Evolutionary conservation across 2,888 invertebrate species (phyloP).

Genomic region (Dicranocentrus wangi): DNA sequence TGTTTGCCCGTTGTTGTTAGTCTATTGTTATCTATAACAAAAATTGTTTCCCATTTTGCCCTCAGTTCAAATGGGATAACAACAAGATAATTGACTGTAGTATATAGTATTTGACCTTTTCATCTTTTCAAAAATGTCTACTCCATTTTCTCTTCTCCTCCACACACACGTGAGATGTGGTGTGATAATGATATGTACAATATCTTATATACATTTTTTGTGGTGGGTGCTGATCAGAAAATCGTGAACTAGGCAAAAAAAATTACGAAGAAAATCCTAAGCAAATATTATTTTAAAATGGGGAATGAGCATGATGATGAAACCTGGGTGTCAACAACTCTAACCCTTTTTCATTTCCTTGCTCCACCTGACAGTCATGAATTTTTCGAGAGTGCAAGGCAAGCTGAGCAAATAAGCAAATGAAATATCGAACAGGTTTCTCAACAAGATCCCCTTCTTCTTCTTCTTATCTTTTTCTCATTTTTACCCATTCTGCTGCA

Average conservation of each 20-base stretch:
- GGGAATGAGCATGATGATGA: background rate
- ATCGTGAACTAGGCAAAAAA: conserved; percentile 24
- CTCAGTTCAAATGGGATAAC: conserved; percentile 23
- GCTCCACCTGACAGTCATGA: conserved; percentile 37
- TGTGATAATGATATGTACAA: too few relatives aligned
- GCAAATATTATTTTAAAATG: background rate
- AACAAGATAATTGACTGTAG: conserved; percentile 9
- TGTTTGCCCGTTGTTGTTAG: too few relatives aligned
- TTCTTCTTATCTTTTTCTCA: conserved; percentile 27
- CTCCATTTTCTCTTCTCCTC: too few relatives aligned
- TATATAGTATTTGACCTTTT: conserved; percentile 39
- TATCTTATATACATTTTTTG: conserved; percentile 1
- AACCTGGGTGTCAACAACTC: conserved; percentile 30
- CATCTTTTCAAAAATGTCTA: too few relatives aligned
- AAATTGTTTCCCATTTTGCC: too few relatives aligned
- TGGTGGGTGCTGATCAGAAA: conserved; percentile 8
- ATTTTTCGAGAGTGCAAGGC: conserved; percentile 15
- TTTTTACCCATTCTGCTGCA: background rate
- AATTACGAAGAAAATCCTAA: background rate
- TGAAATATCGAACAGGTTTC: conserved; percentile 58
- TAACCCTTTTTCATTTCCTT: conserved; percentile 2
- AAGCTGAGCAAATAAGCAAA: conserved; percentile 16
- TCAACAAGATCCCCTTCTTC: background rate
- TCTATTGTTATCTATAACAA: too few relatives aligned
- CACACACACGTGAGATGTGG: too few relatives aligned